Evolutionary conservation across 92 coral and sea anemone species (phyloP), one percentile per base, ranked within the genome.

Genomic region (Micromussa lordhowensis): DNA sequence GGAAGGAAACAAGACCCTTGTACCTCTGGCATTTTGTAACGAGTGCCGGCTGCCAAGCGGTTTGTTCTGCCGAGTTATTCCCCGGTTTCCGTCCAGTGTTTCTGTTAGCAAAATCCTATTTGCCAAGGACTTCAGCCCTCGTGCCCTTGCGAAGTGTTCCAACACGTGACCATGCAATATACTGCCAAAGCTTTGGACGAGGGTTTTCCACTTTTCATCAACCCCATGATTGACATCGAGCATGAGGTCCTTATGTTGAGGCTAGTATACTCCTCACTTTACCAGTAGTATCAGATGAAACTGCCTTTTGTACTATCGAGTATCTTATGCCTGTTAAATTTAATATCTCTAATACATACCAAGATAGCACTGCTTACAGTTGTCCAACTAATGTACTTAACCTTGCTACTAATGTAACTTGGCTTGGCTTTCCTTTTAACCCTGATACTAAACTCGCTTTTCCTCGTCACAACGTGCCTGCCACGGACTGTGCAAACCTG

Each of bases 341-440:
- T 58, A 87, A 91, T 44, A 70, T 91, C 58, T 91, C 94, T 4
- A 87, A 91, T 28, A 77, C n/a, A 22, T 91, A 91, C 53, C 53
- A 51, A 8, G 77, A 92, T 77, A 61, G 68, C 5, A 51, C 69
- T 15, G 80, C 78, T 19, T 34, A 82, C 30, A 26, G 89, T 44
- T 92, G 95, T 17, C 93, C 89, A 34, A 69, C 40, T 29, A 75
- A 90, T 70, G 59, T 90, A 7, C 49, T 92, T 48, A 59, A 86
- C 7, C 32, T 85, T 28, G 89, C 89, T n/a, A 77, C 82, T 26
- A 85, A 86, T 58, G 32, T 86, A 21, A 69, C 89, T 3, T 92
- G 95, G 95, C 87, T 92, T 64, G 92, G 92, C 0, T 82, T 64
- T 32, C 88, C 88, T 36, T 92, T 87, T 87, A 85, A 82, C 22